Evolutionary conservation across 2,113 vertebrate genomes (phyloP), one percentile per base, ranked within the genome.

Genomic region (Protomyctophum bolini): DNA sequence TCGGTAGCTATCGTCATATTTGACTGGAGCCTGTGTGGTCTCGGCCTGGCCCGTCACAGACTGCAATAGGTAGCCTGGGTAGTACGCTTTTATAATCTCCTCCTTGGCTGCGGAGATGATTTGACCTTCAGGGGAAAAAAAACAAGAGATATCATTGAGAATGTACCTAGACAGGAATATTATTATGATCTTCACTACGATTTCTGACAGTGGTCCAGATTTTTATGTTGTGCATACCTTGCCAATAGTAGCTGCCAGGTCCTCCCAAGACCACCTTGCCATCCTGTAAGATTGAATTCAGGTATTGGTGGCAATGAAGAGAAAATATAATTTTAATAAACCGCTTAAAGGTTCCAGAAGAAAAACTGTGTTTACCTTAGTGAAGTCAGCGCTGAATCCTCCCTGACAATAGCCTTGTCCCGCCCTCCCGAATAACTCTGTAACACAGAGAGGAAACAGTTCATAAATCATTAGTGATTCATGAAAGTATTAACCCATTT

Each of bases 361-460:
- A 29, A 57, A 5, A 61, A 58, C 0, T 1, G 47, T 56, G 60
- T 33, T 90, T 88, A 96, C 96, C 94, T 89, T 94, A 58, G 96
- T 97, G 83, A 97, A 95, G 82, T 97, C 96, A 0, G 96, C 95
- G 61, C 95, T 96, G 89, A 97, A 97, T 59, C 96, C 96, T 59
- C 95, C 95, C 89, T 97, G 96, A 86, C 96, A 97, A 82, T 96
- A 97, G 1, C 96, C 96, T 70, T 97, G 95, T 12, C 95, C 94
- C 0, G 6, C 70, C 0, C 33, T 68, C 0, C 79, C 90, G 72
- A 79, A 83, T 66, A 94, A 84, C 72, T 96, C 96, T 96, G 81
- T 72, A 82, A 78, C 7, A 87, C 7, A 69, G 4, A 59, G 14
- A 41, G 46, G 46, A 15, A 69, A 10, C 0, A 0, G 0, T 48